These are phyloP conservation scores for Serinus canaria DNA, from an alignment of 2,113 vertebrate species.

Conservation along the genomic window DNA sequence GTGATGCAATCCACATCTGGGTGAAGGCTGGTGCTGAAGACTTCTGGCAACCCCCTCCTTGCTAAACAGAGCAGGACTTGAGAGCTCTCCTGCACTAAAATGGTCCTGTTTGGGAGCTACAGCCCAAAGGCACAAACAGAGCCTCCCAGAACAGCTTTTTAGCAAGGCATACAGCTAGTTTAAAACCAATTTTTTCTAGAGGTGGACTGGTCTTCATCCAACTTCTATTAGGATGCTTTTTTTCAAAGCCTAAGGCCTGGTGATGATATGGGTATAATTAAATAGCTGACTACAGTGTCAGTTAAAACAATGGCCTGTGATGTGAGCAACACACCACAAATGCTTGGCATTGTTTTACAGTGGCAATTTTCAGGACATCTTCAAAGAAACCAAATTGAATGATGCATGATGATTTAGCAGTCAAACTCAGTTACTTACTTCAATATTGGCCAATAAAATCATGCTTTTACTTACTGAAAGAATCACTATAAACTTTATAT, in stretches of 20 bases:
- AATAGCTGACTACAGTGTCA: neutral
- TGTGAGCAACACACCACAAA: neutral
- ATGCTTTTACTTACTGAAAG: constrained; percentile 14
- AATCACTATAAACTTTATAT: neutral
- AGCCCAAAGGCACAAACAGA: neutral
- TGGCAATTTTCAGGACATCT: neutral
- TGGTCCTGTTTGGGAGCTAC: neutral
- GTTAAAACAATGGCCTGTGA: neutral
- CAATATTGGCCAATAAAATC: neutral
- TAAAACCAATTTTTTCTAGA: neutral
- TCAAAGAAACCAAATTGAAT: neutral
- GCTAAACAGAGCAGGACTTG: neutral
- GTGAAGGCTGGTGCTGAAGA: neutral
- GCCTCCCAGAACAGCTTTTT: neutral
- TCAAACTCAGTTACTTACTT: neutral
- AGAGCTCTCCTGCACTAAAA: neutral
- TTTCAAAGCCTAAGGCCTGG: neutral
- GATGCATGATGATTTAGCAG: neutral
- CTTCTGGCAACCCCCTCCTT: neutral
- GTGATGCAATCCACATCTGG: neutral
- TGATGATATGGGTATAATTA: neutral
- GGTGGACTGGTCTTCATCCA: neutral
- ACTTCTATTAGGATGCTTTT: neutral
- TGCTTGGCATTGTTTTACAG: neutral
- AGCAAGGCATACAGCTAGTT: neutral